phyloP scores from a whole-genome alignment of 2,797 vertebrate species.

The Gila robusta region DNA sequence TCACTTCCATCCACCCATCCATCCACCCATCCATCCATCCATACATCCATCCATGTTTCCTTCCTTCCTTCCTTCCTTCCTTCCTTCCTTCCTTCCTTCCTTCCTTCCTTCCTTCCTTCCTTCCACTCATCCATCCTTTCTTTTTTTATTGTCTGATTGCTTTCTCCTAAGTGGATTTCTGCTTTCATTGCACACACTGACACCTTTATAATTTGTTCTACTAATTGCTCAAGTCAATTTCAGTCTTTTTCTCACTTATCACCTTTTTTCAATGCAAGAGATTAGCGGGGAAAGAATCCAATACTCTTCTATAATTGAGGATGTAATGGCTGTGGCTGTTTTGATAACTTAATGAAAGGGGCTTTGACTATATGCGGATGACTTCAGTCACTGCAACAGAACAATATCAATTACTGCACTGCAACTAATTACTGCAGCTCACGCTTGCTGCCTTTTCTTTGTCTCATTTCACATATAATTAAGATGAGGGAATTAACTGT shows the following conservation, averaged over 20 bases:
- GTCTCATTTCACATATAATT: slow-evolving; percentile 63
- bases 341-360: slow-evolving; percentile 68
- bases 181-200: slow-evolving; percentile 41
- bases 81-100: neutral
- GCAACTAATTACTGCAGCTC: slow-evolving; percentile 62
- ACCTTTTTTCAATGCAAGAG: slow-evolving; percentile 61
- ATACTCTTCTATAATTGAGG: slow-evolving; percentile 64
- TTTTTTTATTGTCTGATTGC: slow-evolving; percentile 30
- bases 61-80: too few relatives aligned
- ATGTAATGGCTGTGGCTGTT: slow-evolving; percentile 62
- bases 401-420: slow-evolving; percentile 64
- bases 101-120: neutral
- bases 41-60: neutral
- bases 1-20: neutral
- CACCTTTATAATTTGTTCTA: slow-evolving; percentile 57
- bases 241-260: slow-evolving; percentile 62
- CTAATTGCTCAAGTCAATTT: slow-evolving; percentile 65
- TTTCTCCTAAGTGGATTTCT: slow-evolving; percentile 42
- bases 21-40: neutral
- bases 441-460: slow-evolving; percentile 49
- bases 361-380: slow-evolving; percentile 55
- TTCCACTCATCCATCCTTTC: neutral
- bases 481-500: slow-evolving; percentile 59
- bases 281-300: slow-evolving; percentile 57
- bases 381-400: slow-evolving; percentile 56